Evolutionary conservation across 2,113 vertebrate genomes (phyloP).

Genomic region (Cichladusa arquata): DNA sequence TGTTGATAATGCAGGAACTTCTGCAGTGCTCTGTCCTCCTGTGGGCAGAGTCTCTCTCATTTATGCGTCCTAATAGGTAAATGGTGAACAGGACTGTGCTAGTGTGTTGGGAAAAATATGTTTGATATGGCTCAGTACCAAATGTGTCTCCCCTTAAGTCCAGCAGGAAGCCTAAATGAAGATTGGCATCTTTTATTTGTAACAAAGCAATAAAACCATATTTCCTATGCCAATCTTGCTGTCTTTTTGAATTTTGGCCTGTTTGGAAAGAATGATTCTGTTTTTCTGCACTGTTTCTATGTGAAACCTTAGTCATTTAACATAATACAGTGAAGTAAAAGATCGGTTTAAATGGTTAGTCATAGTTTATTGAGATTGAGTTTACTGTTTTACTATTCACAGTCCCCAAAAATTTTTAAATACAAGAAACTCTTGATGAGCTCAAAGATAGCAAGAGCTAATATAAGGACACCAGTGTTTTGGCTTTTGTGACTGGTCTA

Average conservation of each 20-base stretch:
- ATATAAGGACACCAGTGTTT: background rate
- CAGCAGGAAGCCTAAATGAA: background rate
- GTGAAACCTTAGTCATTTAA: background rate
- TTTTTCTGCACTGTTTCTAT: background rate
- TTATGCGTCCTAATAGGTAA: background rate
- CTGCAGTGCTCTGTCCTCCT: background rate
- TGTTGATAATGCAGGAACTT: background rate
- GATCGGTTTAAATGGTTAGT: background rate
- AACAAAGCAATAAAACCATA: background rate
- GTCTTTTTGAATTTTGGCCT: background rate
- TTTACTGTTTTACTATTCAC: background rate
- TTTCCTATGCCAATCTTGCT: background rate
- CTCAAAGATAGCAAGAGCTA: background rate
- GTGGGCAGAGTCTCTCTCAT: background rate
- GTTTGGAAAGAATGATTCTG: background rate
- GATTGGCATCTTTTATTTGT: background rate
- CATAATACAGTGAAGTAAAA: background rate
- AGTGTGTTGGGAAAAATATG: background rate
- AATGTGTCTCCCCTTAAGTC: background rate
- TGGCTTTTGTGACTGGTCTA: background rate
- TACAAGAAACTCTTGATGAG: background rate
- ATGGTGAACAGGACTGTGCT: background rate
- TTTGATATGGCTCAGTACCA: background rate
- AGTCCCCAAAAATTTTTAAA: background rate
- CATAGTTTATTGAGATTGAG: background rate